A percentile compares a stretch with the other conserved stretches of the same genome.
phyloP scores from a whole-genome alignment of 2,888 invertebrate genomes.

The Melanargia galathea region DNA sequence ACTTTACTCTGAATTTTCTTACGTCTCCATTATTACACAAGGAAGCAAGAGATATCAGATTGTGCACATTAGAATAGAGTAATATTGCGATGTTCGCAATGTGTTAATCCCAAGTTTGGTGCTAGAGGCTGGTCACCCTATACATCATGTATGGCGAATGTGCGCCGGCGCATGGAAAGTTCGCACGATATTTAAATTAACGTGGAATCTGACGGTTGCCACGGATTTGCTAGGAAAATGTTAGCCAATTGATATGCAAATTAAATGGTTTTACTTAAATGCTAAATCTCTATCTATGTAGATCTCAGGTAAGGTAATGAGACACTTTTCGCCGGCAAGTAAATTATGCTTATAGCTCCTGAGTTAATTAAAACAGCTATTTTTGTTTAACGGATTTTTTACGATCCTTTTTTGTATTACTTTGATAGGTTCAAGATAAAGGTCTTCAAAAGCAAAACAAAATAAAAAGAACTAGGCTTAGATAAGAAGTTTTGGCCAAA shows the following conservation, averaged over 20 bases:
- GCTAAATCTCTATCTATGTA: background rate
- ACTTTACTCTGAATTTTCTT: too few relatives aligned
- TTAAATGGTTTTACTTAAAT: constrained; percentile 10
- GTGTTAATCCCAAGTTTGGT: too few relatives aligned
- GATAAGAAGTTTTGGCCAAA: too few relatives aligned
- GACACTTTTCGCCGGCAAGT: background rate
- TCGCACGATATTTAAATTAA: constrained; percentile 49
- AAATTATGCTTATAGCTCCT: background rate
- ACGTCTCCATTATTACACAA: too few relatives aligned
- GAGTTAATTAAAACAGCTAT: background rate
- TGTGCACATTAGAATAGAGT: too few relatives aligned
- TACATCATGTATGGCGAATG: constrained; percentile 37
- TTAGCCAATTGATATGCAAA: constrained; percentile 22
- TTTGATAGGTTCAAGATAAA: background rate
- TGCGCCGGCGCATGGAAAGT: constrained; percentile 43
- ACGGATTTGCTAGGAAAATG: constrained; percentile 34
- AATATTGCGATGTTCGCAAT: too few relatives aligned
- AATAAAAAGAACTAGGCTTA: too few relatives aligned
- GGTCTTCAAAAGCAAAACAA: background rate
- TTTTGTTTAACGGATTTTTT: background rate
- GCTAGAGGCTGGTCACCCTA: constrained; percentile 5
- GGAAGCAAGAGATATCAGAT: too few relatives aligned
- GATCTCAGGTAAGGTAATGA: background rate
- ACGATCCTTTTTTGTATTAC: background rate
- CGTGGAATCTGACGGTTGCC: constrained; percentile 38